Base-by-base conservation (phyloP, 2,797 vertebrate genomes). In the Galagoides demidoff region DNA sequence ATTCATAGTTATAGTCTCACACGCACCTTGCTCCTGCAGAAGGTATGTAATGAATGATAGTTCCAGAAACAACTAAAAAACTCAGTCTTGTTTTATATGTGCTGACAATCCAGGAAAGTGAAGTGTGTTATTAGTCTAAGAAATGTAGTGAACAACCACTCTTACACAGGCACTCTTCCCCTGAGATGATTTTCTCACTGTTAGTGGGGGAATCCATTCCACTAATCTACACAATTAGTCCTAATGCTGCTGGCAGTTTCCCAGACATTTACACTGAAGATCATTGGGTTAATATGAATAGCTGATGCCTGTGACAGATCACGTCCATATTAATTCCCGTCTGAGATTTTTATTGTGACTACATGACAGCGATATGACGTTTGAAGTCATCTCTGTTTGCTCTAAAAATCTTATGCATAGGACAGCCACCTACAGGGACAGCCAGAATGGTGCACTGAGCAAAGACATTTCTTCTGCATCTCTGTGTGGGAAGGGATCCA, bases 381-480 rank as follows among this genome's bases (percentile, higher is more conserved):
- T 79, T 90, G 74, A 52, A 95, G 64, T 86, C 34, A 92, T 85
- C 68, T 78, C 39, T 89, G 45, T 90, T 57, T 96, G 64, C 70
- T 95, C 43, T 76, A 92, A 93, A 95, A 78, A 71, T 90, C 90
- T 83, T 97, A 87, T 52, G 96, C 68, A 71, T 70, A 96, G 27
- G 7, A 77, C 66, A 90, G 77, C 31, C 3, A 19, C 59, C 71
- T 88, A 85, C 6, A 86, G 6, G 39, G 43, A 8, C 14, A 84
- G 19, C 34, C 59, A 89, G 71, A 85, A 79, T 55, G 66, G 55
- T 64, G 90, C 90, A 83, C 5, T 90, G 29, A 97, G 31, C 19
- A 79, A 88, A 86, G 37, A 83, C 25, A 7, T 82, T 86, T 89
- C n/a, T 76, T 95, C 89, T 97, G 37, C 8, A 27, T 59, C 37